Conservation (phyloP, 53 echinoderm and acorn worm genomes). For the Stichopus horrens region DNA sequence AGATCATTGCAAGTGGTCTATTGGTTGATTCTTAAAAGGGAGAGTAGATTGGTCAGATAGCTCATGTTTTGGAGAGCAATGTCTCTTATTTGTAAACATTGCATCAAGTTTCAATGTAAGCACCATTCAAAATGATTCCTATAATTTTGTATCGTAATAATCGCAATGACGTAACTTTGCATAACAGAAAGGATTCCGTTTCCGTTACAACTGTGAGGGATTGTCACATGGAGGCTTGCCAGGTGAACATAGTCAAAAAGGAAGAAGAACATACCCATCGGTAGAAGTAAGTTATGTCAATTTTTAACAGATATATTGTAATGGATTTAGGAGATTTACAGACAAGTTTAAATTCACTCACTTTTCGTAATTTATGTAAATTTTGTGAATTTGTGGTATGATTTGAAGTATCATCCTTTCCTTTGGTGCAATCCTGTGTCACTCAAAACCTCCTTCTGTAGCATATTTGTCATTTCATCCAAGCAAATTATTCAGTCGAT, state of each 20-base stretch:
- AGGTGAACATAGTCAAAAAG: conserved; percentile 81
- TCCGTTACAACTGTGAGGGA: conserved; percentile 95
- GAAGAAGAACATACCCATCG: conserved; percentile 84
- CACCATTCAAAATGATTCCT: background rate
- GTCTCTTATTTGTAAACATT: background rate
- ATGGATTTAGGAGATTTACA: too few relatives aligned
- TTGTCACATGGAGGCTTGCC: conserved; percentile 94
- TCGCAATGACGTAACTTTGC: background rate
- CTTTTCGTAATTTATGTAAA: too few relatives aligned
- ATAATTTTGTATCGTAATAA: background rate
- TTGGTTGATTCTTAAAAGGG: background rate
- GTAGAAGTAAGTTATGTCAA: conserved; percentile 65
- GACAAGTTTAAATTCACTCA: too few relatives aligned
- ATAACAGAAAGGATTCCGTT: conserved; percentile 84
- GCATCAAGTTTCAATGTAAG: background rate
- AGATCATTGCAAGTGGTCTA: background rate
- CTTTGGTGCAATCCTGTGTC: too few relatives aligned
- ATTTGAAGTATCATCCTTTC: too few relatives aligned
- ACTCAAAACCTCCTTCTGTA: too few relatives aligned
- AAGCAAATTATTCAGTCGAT: too few relatives aligned
- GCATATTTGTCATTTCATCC: too few relatives aligned
- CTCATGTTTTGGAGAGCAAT: background rate
- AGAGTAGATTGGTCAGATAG: background rate
- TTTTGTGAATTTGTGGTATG: too few relatives aligned
- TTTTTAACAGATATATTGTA: too few relatives aligned